Base-by-base conservation (phyloP, 1,140 invertebrate species). In the Phocides pigmalion region DNA sequence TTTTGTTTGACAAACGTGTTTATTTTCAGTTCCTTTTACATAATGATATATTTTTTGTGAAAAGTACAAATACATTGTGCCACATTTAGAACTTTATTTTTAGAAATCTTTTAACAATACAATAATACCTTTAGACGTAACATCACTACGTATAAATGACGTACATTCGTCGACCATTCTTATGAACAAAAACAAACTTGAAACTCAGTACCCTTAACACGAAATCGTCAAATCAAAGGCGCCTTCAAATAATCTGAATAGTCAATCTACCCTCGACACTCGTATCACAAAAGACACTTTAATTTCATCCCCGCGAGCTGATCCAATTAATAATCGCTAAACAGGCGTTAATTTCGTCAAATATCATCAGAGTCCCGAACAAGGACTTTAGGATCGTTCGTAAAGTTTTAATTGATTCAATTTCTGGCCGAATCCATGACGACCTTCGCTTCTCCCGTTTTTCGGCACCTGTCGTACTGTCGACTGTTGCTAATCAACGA, bases 351-450 rank as follows among this genome's bases (percentile, higher is more conserved):
- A 54, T 54, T 54, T 41, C 20, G n/a, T 39, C 51, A 16, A 37
- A 41, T 54, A 54, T 54, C 51, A 54, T 25, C 51, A 39, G 51
- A 56, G 19, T 14, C 8, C 12, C 37, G 53, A 41, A 56, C 53
- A 20, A 42, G 20, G 53, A 20, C 37, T 42, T 56, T 56, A 42
- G 20, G 42, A 56, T 42, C 53, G 53, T 56, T 42, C 39, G 6
- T 20, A 56, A 56, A 56, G 37, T 56, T 56, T 56, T 54, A 54
- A 54, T 54, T 54, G 51, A 54, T 42, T 54, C 37, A 54, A 54
- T 54, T 54, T 54, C 51, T 20, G 25, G 37, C 4, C 28, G 12
- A 41, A 22, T 54, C 12, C 37, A 12, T 39, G 35, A 11, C 51
- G 51, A 16, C 37, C 37, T 54, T 54, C 37, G 5, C 14, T 41